phyloP scores from a whole-genome alignment of 1,140 invertebrate species.

The Calephelis nemesis region DNA sequence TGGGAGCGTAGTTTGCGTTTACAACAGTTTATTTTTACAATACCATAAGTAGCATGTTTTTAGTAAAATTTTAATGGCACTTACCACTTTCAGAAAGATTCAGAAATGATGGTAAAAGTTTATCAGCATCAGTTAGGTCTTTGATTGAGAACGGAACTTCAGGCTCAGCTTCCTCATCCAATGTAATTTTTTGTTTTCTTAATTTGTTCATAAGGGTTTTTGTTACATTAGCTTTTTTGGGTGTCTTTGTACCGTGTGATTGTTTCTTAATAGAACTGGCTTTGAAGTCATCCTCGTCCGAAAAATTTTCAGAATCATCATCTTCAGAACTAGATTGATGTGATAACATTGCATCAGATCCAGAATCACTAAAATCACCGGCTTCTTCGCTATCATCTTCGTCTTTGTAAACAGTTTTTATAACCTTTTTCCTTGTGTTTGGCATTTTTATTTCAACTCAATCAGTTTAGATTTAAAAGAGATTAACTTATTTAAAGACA shows the following conservation, averaged over 20 bases:
- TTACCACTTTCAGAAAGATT: constrained; percentile 78
- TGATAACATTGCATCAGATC: constrained; percentile 71
- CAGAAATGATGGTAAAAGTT: constrained; percentile 64
- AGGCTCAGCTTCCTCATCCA: constrained; percentile 34
- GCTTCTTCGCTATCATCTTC: constrained; percentile 61
- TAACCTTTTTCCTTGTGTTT: constrained; percentile 62
- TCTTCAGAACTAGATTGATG: constrained; percentile 57
- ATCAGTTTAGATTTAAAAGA: background rate
- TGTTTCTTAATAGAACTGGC: constrained; percentile 35
- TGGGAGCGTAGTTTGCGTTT: too few species aligned
- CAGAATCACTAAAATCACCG: constrained; percentile 74
- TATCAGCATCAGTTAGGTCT: constrained; percentile 72
- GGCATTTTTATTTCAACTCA: constrained; percentile 45
- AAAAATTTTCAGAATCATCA: constrained; percentile 38
- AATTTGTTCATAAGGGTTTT: constrained; percentile 55
- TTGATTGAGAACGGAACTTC: constrained; percentile 57
- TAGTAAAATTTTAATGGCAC: constrained; percentile 14
- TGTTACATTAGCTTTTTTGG: constrained; percentile 46
- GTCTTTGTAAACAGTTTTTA: constrained; percentile 69
- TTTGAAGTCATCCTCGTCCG: constrained; percentile 50
- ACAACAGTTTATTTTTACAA: too few species aligned
- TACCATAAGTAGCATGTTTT: too few species aligned
- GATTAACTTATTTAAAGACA: background rate
- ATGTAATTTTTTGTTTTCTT: constrained; percentile 39
- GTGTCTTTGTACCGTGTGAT: constrained; percentile 25